A percentile compares a stretch with the other conserved stretches of the same genome.
These are phyloP conservation scores for Pilophorus perplexus DNA, from an alignment of 2,888 invertebrate species.

Conservation along the genomic window DNA sequence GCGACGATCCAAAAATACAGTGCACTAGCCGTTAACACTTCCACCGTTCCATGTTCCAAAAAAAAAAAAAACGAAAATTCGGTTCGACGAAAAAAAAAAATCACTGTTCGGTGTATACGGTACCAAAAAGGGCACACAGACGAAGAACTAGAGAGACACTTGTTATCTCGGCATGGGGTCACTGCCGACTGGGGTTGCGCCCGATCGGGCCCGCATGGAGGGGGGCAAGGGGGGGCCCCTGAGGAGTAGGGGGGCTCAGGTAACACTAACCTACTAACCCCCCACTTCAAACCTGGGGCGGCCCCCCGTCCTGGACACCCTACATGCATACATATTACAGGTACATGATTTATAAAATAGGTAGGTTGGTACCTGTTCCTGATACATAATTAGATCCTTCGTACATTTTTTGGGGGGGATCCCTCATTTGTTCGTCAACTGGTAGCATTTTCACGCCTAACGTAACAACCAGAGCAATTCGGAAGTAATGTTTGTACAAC, in stretches of 20 bases:
- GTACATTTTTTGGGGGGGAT: no score
- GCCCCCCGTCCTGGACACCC: not conserved
- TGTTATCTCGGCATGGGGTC: constrained; percentile 37
- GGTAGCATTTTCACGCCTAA: no score
- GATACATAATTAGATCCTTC: no score
- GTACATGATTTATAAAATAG: no score
- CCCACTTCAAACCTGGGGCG: constrained; percentile 4
- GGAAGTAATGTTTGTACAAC: no score
- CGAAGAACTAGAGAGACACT: not conserved
- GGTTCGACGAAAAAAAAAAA: no score
- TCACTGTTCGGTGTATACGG: constrained; percentile 4
- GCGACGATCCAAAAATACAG: no score
- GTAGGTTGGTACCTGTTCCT: no score
- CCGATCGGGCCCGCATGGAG: not conserved
- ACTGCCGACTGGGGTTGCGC: constrained; percentile 34
- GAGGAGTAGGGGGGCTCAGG: constrained; percentile 24
- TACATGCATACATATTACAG: no score
- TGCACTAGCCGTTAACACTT: constrained; percentile 31
- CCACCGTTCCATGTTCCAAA: constrained; percentile 24
- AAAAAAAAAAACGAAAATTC: no score
- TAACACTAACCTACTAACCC: constrained; percentile 37
- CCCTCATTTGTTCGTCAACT: no score
- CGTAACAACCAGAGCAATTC: no score
- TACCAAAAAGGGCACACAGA: not conserved
- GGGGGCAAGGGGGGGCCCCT: constrained; percentile 20